Evolutionary conservation across 1,140 invertebrate species (phyloP), one percentile per base, ranked within the genome.

Genomic region (Schlechtendalia chinensis): DNA sequence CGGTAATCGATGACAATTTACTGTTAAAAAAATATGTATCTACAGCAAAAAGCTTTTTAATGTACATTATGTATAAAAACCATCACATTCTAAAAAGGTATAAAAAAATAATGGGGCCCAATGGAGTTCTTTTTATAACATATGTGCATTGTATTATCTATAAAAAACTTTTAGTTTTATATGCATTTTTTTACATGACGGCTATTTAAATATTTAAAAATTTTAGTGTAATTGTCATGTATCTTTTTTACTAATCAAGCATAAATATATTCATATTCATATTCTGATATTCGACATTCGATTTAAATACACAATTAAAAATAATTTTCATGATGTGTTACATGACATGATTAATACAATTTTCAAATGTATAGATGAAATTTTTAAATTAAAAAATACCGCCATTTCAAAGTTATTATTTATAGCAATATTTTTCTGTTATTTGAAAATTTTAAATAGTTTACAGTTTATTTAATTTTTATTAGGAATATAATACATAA

Each of bases 41-140:
- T 29, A 77, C 22, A 79, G 75, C 58, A 63, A 79, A 79, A 63
- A 79, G 75, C 75, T 79, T 79, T 79, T 79, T 79, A 79, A 47
- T n/a, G 56, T 79, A 50, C 47, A 47, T 63, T 47, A 61, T 71
- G 47, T 45, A 63, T 50, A 61, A 79, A 63, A 79, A 29, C 50
- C 22, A 79, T 19, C 11, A 47, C 4, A 39, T 45, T 32, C 29
- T 14, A 59, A 77, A 79, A 79, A 50, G 14, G 3, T 54, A 72
- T 71, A 72, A 72, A 69, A 58, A 79, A 79, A 19, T 50, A 79
- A 79, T 50, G 75, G 58, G 74, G 22, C 58, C 75, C 58, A 45
- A 79, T 50, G 56, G 75, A 63, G n/a, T 63, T 47, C 39, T 61
- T 79, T 11, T 27, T 17, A 47, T 47, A 39, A 50, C 75, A 79